A percentile compares a stretch with the other conserved stretches of the same genome.
Conservation (phyloP, 92 coral and sea anemone species). For the Phenganax marumi region DNA sequence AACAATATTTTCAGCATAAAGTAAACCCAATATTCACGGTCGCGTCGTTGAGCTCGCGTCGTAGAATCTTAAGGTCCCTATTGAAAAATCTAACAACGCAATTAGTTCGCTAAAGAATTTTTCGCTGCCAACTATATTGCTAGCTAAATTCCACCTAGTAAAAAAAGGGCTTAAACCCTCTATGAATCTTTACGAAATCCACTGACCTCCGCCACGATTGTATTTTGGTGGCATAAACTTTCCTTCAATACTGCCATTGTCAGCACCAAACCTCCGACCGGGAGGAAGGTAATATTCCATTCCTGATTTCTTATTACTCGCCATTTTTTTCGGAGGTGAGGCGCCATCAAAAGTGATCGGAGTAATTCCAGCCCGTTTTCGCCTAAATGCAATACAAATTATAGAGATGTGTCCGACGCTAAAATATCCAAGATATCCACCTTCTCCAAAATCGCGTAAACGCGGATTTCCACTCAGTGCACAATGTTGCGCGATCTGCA, state of each 20-base stretch:
- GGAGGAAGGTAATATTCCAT: conserved; percentile 66
- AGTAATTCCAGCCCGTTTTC: conserved; percentile 95
- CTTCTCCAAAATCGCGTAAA: conserved; percentile 15
- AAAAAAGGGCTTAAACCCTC: too few species aligned
- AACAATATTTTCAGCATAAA: too few species aligned
- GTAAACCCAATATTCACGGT: too few species aligned
- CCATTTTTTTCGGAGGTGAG: conserved; percentile 75
- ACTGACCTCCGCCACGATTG: conserved; percentile 23
- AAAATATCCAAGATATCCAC: not conserved
- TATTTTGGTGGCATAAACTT: conserved; percentile 77
- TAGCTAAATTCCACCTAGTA: too few species aligned
- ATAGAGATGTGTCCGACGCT: not conserved
- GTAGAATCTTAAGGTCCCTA: too few species aligned
- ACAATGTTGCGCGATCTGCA: too few species aligned
- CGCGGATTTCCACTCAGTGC: not conserved
- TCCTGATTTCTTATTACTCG: conserved; percentile 49
- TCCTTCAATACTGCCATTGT: conserved; percentile 86
- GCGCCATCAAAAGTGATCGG: conserved; percentile 85
- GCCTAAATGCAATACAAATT: conserved; percentile 51
- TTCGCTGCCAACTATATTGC: too few species aligned
- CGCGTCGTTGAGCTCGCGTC: too few species aligned
- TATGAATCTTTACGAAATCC: too few species aligned
- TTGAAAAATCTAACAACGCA: too few species aligned
- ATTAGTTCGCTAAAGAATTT: too few species aligned
- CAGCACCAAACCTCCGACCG: conserved; percentile 78